These are phyloP conservation scores for Pardosa pseudoannulata DNA, from an alignment of 2,888 invertebrate genomes.

Conservation along the genomic window DNA sequence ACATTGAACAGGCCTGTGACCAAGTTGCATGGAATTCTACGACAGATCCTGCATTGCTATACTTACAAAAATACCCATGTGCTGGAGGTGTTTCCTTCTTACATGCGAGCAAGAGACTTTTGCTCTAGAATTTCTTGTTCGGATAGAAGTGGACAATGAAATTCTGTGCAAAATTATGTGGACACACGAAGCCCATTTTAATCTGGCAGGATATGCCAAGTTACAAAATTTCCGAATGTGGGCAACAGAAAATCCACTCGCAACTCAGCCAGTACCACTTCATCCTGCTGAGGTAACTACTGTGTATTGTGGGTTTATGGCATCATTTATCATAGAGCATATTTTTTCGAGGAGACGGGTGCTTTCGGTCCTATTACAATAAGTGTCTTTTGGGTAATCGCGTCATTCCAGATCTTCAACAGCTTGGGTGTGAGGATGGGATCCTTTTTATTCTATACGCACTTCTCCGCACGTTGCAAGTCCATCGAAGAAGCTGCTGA, in stretches of 20 bases:
- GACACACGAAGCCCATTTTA: neutral
- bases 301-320: neutral
- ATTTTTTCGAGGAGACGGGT: too few species aligned
- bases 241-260: too few species aligned
- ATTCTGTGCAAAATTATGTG: constrained; percentile 6
- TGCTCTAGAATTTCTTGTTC: constrained; percentile 14
- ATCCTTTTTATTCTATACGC: too few species aligned
- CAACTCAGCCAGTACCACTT: constrained; percentile 30
- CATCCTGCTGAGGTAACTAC: constrained; percentile 1
- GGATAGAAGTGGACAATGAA: constrained; percentile 33
- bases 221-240: constrained; percentile 14
- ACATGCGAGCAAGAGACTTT: neutral
- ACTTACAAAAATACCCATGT: neutral
- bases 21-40: neutral
- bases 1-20: constrained; percentile 15
- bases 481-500: too few species aligned
- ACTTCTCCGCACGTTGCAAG: too few species aligned
- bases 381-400: neutral
- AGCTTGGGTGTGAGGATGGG: too few species aligned
- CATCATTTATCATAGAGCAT: neutral
- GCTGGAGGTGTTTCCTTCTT: neutral
- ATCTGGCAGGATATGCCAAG: neutral
- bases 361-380: neutral
- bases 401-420: neutral
- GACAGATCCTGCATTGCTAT: neutral